Evolutionary conservation across 2,888 invertebrate species (phyloP).

Genomic region (Campopleginae sp.): DNA sequence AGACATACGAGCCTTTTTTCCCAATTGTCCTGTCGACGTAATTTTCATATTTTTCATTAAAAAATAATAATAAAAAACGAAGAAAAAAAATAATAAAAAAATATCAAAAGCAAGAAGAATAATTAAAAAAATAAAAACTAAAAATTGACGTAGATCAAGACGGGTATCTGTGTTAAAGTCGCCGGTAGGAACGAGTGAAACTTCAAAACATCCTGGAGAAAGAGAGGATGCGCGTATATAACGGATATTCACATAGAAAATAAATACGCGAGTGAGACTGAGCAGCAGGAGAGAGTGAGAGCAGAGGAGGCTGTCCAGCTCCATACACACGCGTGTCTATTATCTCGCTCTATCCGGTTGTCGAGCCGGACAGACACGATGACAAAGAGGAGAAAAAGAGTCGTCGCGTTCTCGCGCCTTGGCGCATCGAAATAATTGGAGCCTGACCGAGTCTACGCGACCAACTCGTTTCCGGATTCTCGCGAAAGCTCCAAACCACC

Average conservation of each 20-base stretch:
- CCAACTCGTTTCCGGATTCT: slow-evolving; percentile 50
- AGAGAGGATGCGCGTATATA: slow-evolving; percentile 20
- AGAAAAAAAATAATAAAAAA: too few relatives aligned
- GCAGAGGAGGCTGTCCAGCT: slow-evolving; percentile 40
- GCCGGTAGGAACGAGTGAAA: slow-evolving; percentile 16
- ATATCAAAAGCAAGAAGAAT: too few relatives aligned
- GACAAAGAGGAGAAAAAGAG: slow-evolving; percentile 37
- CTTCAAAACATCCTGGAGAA: slow-evolving; percentile 27
- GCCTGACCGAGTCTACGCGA: slow-evolving; percentile 73
- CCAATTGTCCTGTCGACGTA: neutral
- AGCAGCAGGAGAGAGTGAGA: slow-evolving; percentile 49
- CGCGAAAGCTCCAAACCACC: slow-evolving; percentile 17
- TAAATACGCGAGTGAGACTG: slow-evolving; percentile 28
- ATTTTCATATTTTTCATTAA: slow-evolving; percentile 10
- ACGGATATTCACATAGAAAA: slow-evolving; percentile 42
- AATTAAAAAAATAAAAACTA: too few relatives aligned
- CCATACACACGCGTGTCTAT: slow-evolving; percentile 51
- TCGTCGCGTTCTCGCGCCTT: slow-evolving; percentile 25
- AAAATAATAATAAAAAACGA: too few relatives aligned
- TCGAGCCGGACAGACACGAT: slow-evolving; percentile 54
- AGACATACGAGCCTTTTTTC: slow-evolving; percentile 11
- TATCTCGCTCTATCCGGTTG: slow-evolving; percentile 64
- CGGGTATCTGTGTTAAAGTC: neutral
- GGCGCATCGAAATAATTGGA: slow-evolving; percentile 72
- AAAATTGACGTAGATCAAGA: neutral